A percentile compares a stretch with the other conserved stretches of the same genome.
Evolutionary conservation across 2,113 vertebrate species (phyloP).

Genomic region (Chlamydotis undulata): DNA sequence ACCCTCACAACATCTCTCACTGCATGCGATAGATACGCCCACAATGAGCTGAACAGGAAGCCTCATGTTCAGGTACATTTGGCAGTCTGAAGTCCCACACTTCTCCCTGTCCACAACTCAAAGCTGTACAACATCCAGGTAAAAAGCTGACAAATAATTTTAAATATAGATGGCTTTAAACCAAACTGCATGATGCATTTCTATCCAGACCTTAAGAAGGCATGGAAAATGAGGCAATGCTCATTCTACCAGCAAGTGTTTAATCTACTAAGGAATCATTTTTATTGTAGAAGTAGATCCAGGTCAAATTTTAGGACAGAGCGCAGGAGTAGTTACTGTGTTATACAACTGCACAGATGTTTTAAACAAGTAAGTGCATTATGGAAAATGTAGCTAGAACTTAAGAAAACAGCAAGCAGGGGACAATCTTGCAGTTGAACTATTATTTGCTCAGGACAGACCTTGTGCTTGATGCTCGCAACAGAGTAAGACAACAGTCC

Average conservation of each 20-base stretch:
- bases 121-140: not conserved
- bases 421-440: not conserved
- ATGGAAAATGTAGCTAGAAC: not conserved
- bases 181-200: not conserved
- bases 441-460: not conserved
- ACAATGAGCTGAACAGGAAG: not conserved
- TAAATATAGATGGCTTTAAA: not conserved
- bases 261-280: not conserved
- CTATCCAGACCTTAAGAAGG: not conserved
- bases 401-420: not conserved
- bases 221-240: not conserved
- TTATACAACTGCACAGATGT: not conserved
- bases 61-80: not conserved
- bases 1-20: not conserved
- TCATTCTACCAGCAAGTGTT: not conserved
- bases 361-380: not conserved
- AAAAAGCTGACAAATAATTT: not conserved
- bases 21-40: not conserved
- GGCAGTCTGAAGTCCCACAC: not conserved
- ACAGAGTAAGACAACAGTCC: conserved; percentile 14
- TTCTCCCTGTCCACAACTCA: not conserved
- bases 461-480: conserved; percentile 17
- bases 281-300: not conserved
- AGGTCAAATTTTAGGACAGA: not conserved
- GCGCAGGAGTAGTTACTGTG: not conserved